These are phyloP conservation scores for Saccostrea glomerata DNA, from an alignment of 1,140 invertebrate genomes.

Conservation along the genomic window DNA sequence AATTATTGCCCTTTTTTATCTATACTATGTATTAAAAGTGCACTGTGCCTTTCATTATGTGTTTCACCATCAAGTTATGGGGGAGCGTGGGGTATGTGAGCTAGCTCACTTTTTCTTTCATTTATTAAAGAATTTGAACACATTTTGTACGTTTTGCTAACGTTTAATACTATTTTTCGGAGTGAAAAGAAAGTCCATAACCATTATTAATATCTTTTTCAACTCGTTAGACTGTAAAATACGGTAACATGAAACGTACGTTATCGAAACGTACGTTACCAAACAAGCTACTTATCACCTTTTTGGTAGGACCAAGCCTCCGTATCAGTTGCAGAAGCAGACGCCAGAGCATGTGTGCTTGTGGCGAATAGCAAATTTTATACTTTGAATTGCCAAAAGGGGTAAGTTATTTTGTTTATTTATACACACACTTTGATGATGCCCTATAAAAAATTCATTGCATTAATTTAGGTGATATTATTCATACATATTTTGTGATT, in stretches of 20 bases:
- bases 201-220: background rate
- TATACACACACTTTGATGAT: background rate
- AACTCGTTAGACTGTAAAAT: background rate
- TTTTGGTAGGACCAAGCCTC: no score
- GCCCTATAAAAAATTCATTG: background rate
- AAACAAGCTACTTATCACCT: background rate
- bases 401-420: background rate
- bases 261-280: constrained; percentile 6
- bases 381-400: background rate
- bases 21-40: no score
- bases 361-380: background rate
- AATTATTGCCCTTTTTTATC: no score
- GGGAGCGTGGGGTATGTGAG: no score
- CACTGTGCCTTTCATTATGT: no score
- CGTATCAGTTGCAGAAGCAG: background rate
- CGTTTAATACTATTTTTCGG: background rate
- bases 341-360: background rate
- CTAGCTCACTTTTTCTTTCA: no score
- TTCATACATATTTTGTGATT: background rate
- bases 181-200: background rate
- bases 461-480: background rate
- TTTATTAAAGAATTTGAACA: background rate
- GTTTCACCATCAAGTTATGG: no score
- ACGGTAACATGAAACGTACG: background rate
- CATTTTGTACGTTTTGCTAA: constrained; percentile 7